A percentile compares a stretch with the other conserved stretches of the same genome.
phyloP scores from a whole-genome alignment of 2,888 invertebrate genomes.

The Lasioglossum lativentre region DNA sequence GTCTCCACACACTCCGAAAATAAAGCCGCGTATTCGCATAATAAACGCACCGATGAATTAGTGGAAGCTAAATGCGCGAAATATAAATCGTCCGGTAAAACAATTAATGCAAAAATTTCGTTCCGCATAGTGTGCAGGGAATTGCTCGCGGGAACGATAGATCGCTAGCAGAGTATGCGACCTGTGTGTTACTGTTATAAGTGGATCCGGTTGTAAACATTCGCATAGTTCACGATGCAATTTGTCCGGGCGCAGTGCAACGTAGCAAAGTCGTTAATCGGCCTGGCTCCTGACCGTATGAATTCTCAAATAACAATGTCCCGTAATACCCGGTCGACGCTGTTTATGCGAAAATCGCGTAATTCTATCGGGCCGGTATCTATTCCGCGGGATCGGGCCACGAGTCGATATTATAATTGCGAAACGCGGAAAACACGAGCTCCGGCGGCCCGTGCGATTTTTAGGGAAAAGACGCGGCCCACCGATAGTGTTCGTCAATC shows the following conservation, averaged over 20 bases:
- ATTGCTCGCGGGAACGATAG: neutral
- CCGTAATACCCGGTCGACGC: conserved; percentile 42
- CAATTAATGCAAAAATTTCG: neutral
- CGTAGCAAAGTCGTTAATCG: conserved; percentile 67
- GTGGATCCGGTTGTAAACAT: conserved; percentile 61
- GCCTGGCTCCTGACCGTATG: conserved; percentile 56
- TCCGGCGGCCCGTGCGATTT: neutral
- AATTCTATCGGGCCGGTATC: conserved; percentile 21
- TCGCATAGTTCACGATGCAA: conserved; percentile 58
- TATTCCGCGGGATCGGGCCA: conserved; percentile 17
- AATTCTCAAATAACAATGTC: conserved; percentile 68
- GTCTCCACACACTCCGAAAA: neutral
- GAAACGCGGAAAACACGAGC: neutral
- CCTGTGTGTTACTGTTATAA: conserved; percentile 64
- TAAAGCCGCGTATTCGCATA: neutral
- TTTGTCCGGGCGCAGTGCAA: conserved; percentile 45
- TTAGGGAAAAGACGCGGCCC: neutral
- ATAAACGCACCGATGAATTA: neutral
- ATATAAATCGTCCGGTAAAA: neutral
- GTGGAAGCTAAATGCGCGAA: neutral
- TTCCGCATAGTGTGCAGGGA: neutral
- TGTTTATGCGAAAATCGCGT: conserved; percentile 41
- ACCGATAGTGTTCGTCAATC: conserved; percentile 10
- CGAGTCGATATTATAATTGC: neutral
- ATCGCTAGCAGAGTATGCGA: conserved; percentile 41